A percentile compares a stretch with the other conserved stretches of the same genome.
Evolutionary conservation across 2,113 vertebrate species (phyloP).

Genomic region (Podocnemis expansa): DNA sequence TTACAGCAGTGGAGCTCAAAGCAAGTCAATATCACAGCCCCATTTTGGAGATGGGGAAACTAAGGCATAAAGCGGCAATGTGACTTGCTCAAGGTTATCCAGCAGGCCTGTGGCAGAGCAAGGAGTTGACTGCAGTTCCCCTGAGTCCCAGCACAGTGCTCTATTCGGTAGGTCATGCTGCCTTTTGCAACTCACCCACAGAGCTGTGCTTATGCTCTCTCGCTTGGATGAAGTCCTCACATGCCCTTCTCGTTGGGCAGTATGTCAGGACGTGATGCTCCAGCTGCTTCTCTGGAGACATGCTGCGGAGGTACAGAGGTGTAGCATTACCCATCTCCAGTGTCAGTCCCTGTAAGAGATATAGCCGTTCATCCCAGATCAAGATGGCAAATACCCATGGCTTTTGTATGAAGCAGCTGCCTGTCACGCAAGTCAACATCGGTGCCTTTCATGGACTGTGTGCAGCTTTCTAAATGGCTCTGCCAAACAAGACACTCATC

Average conservation of each 20-base stretch:
- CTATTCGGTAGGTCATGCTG: too few relatives aligned
- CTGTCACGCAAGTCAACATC: background rate
- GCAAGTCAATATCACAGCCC: background rate
- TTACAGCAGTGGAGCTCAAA: background rate
- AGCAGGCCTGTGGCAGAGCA: background rate
- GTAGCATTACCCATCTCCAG: background rate
- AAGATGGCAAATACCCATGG: background rate
- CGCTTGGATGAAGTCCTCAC: background rate
- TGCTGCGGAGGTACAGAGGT: background rate
- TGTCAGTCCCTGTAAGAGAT: background rate
- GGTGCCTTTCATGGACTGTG: background rate
- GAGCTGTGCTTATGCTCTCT: rapidly evolving
- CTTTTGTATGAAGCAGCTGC: background rate
- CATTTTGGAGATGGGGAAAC: background rate
- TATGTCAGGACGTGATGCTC: background rate
- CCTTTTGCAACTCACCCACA: background rate
- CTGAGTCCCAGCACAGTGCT: too few relatives aligned
- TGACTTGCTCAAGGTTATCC: background rate
- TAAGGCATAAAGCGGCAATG: background rate
- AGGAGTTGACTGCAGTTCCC: too few relatives aligned
- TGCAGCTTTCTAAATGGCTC: background rate
- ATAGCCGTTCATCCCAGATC: background rate
- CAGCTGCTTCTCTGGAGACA: background rate
- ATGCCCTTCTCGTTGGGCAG: background rate
- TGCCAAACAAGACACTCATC: background rate